Evolutionary conservation across 2,797 vertebrate genomes (phyloP), one percentile per base, ranked within the genome.

Genomic region (Neosilurus hyrtlii): DNA sequence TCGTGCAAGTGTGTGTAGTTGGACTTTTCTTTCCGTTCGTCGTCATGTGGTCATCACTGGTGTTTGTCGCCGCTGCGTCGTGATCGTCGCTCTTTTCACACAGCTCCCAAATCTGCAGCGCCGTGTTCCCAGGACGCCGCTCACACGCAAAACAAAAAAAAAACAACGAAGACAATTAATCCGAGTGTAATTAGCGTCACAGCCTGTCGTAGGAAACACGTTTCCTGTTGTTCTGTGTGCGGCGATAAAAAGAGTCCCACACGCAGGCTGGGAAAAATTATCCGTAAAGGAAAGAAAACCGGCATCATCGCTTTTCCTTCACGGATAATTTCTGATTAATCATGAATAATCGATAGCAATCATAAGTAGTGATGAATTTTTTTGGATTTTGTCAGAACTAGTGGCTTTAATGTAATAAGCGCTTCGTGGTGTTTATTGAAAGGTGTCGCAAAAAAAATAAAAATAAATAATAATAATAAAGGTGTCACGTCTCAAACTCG

Each of bases 341-440:
- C 82, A 86, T 89, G 85, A 88, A 89, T 88, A 89, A 89, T 88
- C 80, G 86, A 86, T 86, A 89, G 89, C 90, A 89, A 90, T 89
- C 86, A 75, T 89, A 63, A 87, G 59, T 81, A 77, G 86, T 91
- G 91, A 89, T 88, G 73, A 84, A 73, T 91, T 90, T 91, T 90
- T 79, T 79, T 65, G 76, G 89, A 80, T 90, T 85, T 91, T 91
- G 80, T 91, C 93, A 93, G 92, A 92, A 93, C 89, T 93, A 91
- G 93, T 94, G 92, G 93, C 94, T 94, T 94, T 93, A 91, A 87
- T 91, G 90, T 93, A 91, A 90, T 92, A 92, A 93, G 92, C 90
- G 92, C 93, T 94, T 94, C 79, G 92, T 94, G 94, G 92, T 92
- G 94, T 94, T 78, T 92, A 92, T 93, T 91, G 93, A 93, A 89